Evolutionary conservation across 2,797 vertebrate genomes (phyloP).

Genomic region (Coccyzus lansbergi): DNA sequence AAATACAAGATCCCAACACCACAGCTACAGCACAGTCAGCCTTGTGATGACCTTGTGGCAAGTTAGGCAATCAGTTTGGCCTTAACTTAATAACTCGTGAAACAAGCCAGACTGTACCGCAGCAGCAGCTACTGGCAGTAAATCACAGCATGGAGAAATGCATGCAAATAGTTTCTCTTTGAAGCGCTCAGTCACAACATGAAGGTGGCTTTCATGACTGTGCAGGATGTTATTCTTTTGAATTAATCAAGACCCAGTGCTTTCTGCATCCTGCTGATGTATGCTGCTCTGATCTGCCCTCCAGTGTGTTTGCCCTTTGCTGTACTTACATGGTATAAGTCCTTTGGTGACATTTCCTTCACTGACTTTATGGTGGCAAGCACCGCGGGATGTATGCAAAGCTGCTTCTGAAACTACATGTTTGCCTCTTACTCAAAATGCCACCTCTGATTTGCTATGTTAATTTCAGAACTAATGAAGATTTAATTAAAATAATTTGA

Average conservation of each 20-base stretch:
- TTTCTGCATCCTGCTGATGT: neutral
- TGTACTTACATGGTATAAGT: neutral
- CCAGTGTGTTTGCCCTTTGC: neutral
- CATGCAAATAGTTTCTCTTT: neutral
- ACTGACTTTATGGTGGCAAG: neutral
- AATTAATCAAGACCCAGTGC: neutral
- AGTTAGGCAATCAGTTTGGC: neutral
- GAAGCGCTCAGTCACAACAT: neutral
- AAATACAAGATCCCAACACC: neutral
- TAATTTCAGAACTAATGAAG: conserved; percentile 69
- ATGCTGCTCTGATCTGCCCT: neutral
- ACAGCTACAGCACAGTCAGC: neutral
- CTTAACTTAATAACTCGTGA: neutral
- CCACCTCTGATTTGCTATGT: conserved; percentile 52
- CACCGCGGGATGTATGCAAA: neutral
- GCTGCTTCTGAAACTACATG: conserved; percentile 37
- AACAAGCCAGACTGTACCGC: neutral
- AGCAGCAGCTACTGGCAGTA: neutral
- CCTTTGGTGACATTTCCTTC: neutral
- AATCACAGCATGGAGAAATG: neutral
- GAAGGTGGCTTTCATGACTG: neutral
- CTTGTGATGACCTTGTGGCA: neutral
- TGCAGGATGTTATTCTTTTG: neutral
- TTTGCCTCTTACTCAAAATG: conserved; percentile 33
- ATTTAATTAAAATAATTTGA: conserved; percentile 73